phyloP scores from a whole-genome alignment of 2,888 invertebrate species.

The Hedya salicella region DNA sequence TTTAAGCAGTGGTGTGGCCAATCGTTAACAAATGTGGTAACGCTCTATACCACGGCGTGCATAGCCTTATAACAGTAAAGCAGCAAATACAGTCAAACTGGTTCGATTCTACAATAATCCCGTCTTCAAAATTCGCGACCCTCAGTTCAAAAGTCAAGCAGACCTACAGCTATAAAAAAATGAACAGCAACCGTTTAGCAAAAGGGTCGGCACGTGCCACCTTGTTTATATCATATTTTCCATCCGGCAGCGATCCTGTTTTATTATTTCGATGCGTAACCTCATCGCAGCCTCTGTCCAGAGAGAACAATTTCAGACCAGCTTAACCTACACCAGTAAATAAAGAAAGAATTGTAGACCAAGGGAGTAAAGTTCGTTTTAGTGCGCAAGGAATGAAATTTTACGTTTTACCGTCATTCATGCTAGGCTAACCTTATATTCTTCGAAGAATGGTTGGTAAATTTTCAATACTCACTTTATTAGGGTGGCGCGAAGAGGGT shows the following conservation, averaged over 20 bases:
- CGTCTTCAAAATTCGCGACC: constrained; percentile 3
- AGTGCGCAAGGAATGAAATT: constrained; percentile 45
- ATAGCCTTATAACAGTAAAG: not conserved
- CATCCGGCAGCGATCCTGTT: constrained; percentile 64
- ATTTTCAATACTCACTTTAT: constrained; percentile 86
- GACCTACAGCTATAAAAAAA: constrained; percentile 31
- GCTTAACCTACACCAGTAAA: constrained; percentile 38
- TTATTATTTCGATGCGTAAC: constrained; percentile 69
- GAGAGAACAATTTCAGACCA: constrained; percentile 61
- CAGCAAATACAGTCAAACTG: not conserved
- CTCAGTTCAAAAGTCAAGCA: constrained; percentile 23
- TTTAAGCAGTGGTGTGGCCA: too few species aligned
- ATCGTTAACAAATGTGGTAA: too few species aligned
- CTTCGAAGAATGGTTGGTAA: constrained; percentile 83
- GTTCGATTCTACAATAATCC: not conserved
- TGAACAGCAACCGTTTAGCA: constrained; percentile 39
- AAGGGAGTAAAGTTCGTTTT: constrained; percentile 51
- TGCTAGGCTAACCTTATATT: constrained; percentile 80
- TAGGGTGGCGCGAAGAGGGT: constrained; percentile 78
- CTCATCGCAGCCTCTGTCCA: constrained; percentile 51
- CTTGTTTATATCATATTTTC: constrained; percentile 74
- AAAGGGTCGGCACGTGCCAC: constrained; percentile 50
- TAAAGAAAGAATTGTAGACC: constrained; percentile 45
- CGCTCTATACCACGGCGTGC: too few species aligned
- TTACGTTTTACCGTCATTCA: constrained; percentile 68